These are phyloP conservation scores for Danio albolineatus DNA, from an alignment of 2,797 vertebrate genomes.

Conservation along the genomic window DNA sequence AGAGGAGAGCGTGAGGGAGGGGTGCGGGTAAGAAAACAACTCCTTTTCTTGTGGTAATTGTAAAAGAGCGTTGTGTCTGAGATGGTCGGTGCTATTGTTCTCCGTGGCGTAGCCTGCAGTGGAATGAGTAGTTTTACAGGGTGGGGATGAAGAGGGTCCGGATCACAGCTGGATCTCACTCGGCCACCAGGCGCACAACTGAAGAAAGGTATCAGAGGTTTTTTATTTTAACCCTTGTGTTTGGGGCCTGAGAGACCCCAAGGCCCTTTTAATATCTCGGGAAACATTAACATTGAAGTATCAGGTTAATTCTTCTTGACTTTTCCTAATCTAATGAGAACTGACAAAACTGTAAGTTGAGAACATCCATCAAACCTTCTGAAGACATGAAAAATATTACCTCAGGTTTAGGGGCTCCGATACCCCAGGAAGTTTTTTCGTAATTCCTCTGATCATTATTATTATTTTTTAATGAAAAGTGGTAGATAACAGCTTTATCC, in stretches of 20 bases:
- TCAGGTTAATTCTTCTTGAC: conserved; percentile 21
- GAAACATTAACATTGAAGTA: conserved; percentile 13
- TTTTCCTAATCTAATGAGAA: conserved; percentile 15
- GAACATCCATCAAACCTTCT: not conserved
- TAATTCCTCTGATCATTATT: too few species aligned
- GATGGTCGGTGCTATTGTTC: conserved; percentile 58
- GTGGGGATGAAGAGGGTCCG: conserved; percentile 42
- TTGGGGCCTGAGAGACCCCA: conserved; percentile 6
- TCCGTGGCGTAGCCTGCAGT: conserved; percentile 55
- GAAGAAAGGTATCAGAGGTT: not conserved
- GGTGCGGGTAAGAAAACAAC: conserved; percentile 57
- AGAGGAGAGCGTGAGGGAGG: conserved; percentile 52
- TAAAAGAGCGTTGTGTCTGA: conserved; percentile 55
- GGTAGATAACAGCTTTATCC: too few species aligned
- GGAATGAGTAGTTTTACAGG: conserved; percentile 50
- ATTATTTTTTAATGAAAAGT: too few species aligned
- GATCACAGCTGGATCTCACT: conserved; percentile 39
- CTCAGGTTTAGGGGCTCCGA: not conserved
- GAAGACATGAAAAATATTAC: not conserved
- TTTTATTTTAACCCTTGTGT: conserved; percentile 7
- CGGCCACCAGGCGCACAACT: conserved; percentile 24
- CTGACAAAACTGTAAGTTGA: not conserved
- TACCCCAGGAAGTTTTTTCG: too few species aligned
- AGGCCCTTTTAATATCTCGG: conserved; percentile 6
- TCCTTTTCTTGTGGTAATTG: conserved; percentile 59